These are phyloP conservation scores for Helicolenus hilgendorfi DNA, from an alignment of 2,797 vertebrate genomes.

Conservation along the genomic window DNA sequence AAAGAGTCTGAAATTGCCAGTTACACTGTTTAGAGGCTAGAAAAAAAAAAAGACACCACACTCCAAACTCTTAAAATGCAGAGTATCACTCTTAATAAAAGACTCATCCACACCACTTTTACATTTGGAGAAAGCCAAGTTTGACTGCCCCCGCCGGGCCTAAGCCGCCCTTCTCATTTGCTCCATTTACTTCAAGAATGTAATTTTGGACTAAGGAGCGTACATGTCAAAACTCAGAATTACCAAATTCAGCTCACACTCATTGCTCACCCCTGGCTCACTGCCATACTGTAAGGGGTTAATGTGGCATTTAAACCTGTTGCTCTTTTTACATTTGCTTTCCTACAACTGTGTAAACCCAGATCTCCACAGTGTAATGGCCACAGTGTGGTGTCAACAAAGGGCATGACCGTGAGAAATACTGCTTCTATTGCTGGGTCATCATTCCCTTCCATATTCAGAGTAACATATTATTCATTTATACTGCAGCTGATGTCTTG, in stretches of 20 bases:
- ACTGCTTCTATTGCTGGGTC: background rate
- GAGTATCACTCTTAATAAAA: background rate
- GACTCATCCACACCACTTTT: background rate
- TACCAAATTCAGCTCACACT: background rate
- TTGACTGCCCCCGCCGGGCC: background rate
- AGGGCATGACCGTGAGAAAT: background rate
- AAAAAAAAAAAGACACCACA: background rate
- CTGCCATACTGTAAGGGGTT: background rate
- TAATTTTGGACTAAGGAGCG: background rate
- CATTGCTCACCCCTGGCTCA: background rate
- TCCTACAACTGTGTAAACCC: background rate
- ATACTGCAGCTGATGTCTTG: background rate
- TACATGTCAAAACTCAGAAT: background rate
- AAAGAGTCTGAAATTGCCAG: background rate
- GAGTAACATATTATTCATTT: background rate
- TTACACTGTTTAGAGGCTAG: background rate
- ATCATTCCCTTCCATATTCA: background rate
- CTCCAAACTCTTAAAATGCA: background rate
- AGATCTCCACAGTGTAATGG: background rate
- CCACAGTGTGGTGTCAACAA: background rate
- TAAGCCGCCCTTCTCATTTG: background rate
- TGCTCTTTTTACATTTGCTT: background rate
- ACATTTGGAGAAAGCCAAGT: background rate
- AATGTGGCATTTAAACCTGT: background rate
- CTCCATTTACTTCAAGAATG: background rate